Base-by-base conservation (phyloP, 2,113 vertebrate genomes). In the Pedetes capensis region DNA sequence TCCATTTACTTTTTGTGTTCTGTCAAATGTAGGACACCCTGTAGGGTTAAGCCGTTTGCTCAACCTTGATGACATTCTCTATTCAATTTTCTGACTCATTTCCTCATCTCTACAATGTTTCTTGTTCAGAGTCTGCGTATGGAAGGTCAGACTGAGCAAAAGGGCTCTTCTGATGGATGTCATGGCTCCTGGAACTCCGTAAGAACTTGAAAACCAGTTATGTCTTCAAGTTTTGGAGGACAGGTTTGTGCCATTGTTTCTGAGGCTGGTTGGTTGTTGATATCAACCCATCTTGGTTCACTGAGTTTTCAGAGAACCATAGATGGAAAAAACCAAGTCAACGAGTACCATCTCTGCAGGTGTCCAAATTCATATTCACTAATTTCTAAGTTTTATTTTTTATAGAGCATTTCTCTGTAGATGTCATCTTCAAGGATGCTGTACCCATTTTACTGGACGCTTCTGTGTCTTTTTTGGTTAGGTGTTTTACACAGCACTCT, bases 361-460 rank as follows among this genome's bases (percentile, higher is more conserved):
- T 44, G 27, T 86, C 32, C 71, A 75, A 79, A 69, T 66, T 49
- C 29, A 51, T 44, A 47, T 42, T 42, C 3, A 49, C 61, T 76
- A 22, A 80, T n/a, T 92, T 80, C 44, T 89, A n/a, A 81, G 44
- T 44, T 47, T 95, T 59, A 39, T 44, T 47, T 95, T 59, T 76
- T 42, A 29, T 13, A 81, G 87, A 37, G 9, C 3, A 34, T 0
- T 0, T 53, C 39, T 91, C 25, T 9, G 16, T 37, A 29, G 57
- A 69, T 63, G 17, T 68, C 10, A 44, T 89, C 49, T 85, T 75
- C 42, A 64, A 75, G 49, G 25, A 14, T 27, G 11, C 17, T 6
- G 5, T 29, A 37, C 18, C 37, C 34, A 23, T 74, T n/a, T 74
- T 39, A 27, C 25, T 6, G n/a, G 55, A 29, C 20, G 27, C 44